Percentiles rank a stretch among this genome's conserved stretches.
Evolutionary conservation across 1,140 invertebrate species (phyloP).

Genomic region (Drosophila ironensis): DNA sequence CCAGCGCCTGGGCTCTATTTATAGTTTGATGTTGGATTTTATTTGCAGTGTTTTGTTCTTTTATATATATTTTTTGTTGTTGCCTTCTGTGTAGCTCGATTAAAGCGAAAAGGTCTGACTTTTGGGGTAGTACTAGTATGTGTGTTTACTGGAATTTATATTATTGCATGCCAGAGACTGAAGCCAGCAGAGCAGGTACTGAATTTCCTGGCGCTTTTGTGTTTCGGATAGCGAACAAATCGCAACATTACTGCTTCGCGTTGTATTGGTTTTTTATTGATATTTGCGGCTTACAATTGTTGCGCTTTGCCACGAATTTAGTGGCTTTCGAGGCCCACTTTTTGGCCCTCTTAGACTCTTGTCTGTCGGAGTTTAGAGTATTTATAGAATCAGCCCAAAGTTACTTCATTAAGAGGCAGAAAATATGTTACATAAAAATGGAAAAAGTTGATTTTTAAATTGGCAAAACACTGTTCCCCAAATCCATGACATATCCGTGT

Average conservation of each 20-base stretch:
- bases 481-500: too few species aligned
- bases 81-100: constrained; percentile 11
- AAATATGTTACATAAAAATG: too few species aligned
- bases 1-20: constrained; percentile 32
- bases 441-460: too few species aligned
- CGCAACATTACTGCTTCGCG: constrained; percentile 50
- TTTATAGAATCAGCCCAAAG: constrained; percentile 38
- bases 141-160: constrained; percentile 61
- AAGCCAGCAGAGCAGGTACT: constrained; percentile 21
- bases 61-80: background rate
- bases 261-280: constrained; percentile 47
- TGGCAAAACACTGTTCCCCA: too few species aligned
- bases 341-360: constrained; percentile 41
- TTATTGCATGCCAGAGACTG: constrained; percentile 68
- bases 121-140: constrained; percentile 8
- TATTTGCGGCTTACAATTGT: constrained; percentile 66
- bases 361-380: constrained; percentile 13
- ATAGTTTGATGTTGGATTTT: constrained; percentile 54
- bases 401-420: constrained; percentile 23
- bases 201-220: constrained; percentile 10
- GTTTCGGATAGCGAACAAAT: constrained; percentile 28
- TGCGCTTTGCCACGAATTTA: constrained; percentile 11
- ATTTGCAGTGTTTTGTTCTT: constrained; percentile 18
- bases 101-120: constrained; percentile 26
- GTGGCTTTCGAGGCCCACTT: constrained; percentile 31